Evolutionary conservation across 2,888 invertebrate genomes (phyloP), one percentile per base, ranked within the genome.

Genomic region (Drosophila differens): DNA sequence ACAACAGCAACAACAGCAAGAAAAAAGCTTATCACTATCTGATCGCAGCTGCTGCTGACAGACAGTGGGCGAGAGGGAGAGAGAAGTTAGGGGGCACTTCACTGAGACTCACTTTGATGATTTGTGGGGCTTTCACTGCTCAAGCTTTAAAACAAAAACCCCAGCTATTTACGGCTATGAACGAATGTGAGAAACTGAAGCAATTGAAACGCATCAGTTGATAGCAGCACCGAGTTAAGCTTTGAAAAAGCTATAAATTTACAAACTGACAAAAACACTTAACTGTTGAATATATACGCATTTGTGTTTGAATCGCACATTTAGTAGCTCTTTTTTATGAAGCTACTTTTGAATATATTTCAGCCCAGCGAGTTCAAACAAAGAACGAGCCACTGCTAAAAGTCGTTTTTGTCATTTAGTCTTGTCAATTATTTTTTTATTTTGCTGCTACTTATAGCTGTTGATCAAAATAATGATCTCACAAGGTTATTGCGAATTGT

Each of bases 401-500:
- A 35, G 19, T 28, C 14, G n/a, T 57, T 57, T 39, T 30, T n/a
- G 57, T n/a, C 54, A 54, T 30, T 39, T 30, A 14, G 39, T 70
- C 9, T 53, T 35, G 41, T 30, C 33, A 4, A 28, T 37, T 57
- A 39, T 39, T 30, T 57, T 25, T 47, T 9, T 16, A 47, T 47
- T 16, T 25, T 25, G 2, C 47, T 39, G 39, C 57, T 35, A 22
- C 22, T 16, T 3, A 39, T 7, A 39, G 16, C 28, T 59, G 16
- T 19, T 59, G 62, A 74, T 77, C 70, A 60, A 37, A 60, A 64
- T 32, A 70, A 70, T 80, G 63, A 80, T 60, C 65, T 64, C 66
- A 52, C 67, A 78, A 71, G 76, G 81, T 76, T 64, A 67, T 33
- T 62, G 59, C 14, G 53, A 66, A 64, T 62, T 54, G 25, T 35